Base-by-base conservation (phyloP, 1,140 invertebrate genomes). In the Caenorhabditis latens region DNA sequence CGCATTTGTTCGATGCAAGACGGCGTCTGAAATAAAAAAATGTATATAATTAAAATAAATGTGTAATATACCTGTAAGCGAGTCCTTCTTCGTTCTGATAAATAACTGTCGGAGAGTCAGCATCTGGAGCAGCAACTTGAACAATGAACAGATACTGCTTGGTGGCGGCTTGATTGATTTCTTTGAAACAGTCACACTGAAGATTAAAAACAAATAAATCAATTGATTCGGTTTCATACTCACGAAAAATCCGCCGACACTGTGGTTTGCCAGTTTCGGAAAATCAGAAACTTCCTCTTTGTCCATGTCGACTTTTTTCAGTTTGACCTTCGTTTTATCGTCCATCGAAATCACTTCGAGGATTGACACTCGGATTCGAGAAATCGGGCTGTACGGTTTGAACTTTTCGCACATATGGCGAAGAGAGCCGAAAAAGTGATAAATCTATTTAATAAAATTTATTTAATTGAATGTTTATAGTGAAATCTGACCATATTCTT, bases 21-120 rank as follows among this genome's bases (percentile, higher is more conserved):
- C 86, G 75, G 40, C 86, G 71, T 21, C 71, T 79, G 46, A 11
- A 32, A 63, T 24, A 79, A 48, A 24, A 16, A 53, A 13, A 50
- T 21, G 11, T 50, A 24, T 9, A 79, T 9, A 19, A 24, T 24
- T 19, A 19, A 43, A 19, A 13, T 46, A 16, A 65, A 40, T 71
- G 14, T 32, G 11, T 46, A n/a, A 46, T 13, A 14, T 53, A 79
- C 43, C 82, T 40, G 57, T 86, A 86, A 0, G 79, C 86, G 9
- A 86, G 79, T 9, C 86, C 86, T 55, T 86, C 86, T 40, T 86
- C 86, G 57, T 86, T 86, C 43, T 86, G 86, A n/a, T 55, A 86
- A 24, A 86, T 65, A 7, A 55, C 32, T 48, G 65, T 71, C 5
- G 46, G 19, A 48, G 75, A 2, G n/a, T 75, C n/a, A 16, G 42